phyloP scores from a whole-genome alignment of 2,797 vertebrate species.

The Sparidentex hasta region DNA sequence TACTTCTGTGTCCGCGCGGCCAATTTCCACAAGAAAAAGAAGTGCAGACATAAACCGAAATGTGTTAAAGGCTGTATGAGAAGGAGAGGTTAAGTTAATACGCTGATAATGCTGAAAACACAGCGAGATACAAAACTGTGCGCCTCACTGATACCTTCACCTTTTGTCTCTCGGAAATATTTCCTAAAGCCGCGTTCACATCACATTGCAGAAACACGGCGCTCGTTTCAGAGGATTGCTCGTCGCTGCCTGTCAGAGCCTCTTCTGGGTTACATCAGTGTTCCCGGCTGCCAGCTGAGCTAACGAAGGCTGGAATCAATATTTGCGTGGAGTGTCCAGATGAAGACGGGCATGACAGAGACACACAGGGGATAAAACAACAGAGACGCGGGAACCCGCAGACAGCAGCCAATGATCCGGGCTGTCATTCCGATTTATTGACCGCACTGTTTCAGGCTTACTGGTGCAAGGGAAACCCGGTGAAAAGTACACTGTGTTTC shows the following conservation, averaged over 20 bases:
- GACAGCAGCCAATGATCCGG: conserved; percentile 62
- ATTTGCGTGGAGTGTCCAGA: conserved; percentile 67
- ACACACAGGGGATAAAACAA: conserved; percentile 61
- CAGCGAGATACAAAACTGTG: conserved; percentile 20
- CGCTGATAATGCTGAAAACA: conserved; percentile 9
- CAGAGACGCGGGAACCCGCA: conserved; percentile 56
- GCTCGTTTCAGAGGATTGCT: conserved; percentile 8
- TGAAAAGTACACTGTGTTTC: conserved; percentile 60
- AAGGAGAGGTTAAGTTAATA: conserved; percentile 17
- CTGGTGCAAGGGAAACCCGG: conserved; percentile 44
- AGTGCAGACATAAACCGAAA: not conserved
- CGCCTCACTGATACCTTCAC: not conserved
- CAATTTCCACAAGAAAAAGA: conserved; percentile 13
- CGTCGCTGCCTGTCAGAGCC: conserved; percentile 52
- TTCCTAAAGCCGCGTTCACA: conserved; percentile 5
- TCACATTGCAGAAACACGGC: conserved; percentile 1
- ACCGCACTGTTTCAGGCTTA: conserved; percentile 41
- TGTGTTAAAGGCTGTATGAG: not conserved
- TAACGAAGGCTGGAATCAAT: conserved; percentile 72
- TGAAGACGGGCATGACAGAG: conserved; percentile 69
- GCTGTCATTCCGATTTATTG: conserved; percentile 73
- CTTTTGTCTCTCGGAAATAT: not conserved
- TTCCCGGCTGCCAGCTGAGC: conserved; percentile 65
- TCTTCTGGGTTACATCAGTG: conserved; percentile 46
- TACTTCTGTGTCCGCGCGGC: conserved; percentile 1